Conservation (phyloP, 1,140 invertebrate genomes). For the Portunus trituberculatus region DNA sequence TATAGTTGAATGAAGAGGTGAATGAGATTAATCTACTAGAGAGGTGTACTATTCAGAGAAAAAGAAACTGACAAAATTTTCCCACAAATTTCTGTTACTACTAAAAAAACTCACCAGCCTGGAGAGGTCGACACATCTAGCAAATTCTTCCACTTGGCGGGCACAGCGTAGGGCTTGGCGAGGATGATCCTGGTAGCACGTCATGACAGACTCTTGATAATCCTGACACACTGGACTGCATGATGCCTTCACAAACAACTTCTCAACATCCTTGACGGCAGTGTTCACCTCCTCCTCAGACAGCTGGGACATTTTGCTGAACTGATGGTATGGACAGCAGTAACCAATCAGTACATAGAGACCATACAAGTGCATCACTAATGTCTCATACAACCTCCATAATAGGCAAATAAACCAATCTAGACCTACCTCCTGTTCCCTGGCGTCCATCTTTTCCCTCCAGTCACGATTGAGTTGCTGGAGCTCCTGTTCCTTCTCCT, state of each 20-base stretch:
- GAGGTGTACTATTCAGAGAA: too few species aligned
- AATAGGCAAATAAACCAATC: neutral
- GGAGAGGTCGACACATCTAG: constrained; percentile 76
- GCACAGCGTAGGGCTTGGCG: constrained; percentile 75
- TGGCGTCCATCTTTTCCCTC: constrained; percentile 66
- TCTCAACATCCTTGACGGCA: constrained; percentile 76
- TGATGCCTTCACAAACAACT: constrained; percentile 73
- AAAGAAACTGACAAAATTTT: too few species aligned
- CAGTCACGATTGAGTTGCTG: constrained; percentile 68
- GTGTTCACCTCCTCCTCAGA: constrained; percentile 69
- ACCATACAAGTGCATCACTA: too few species aligned
- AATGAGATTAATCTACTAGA: too few species aligned
- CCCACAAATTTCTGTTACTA: neutral
- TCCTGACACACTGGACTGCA: constrained; percentile 76
- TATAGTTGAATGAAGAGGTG: too few species aligned
- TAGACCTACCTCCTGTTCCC: constrained; percentile 65
- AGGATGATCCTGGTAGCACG: constrained; percentile 75
- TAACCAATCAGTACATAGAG: too few species aligned
- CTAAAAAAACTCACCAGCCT: constrained; percentile 73
- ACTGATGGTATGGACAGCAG: neutral
- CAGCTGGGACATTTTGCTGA: constrained; percentile 71
- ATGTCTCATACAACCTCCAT: neutral
- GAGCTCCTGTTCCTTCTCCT: constrained; percentile 74
- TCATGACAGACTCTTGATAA: constrained; percentile 74
- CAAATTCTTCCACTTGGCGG: constrained; percentile 75